phyloP scores from a whole-genome alignment of 2,888 invertebrate species.

The Acanthococcus lagerstroemiae region DNA sequence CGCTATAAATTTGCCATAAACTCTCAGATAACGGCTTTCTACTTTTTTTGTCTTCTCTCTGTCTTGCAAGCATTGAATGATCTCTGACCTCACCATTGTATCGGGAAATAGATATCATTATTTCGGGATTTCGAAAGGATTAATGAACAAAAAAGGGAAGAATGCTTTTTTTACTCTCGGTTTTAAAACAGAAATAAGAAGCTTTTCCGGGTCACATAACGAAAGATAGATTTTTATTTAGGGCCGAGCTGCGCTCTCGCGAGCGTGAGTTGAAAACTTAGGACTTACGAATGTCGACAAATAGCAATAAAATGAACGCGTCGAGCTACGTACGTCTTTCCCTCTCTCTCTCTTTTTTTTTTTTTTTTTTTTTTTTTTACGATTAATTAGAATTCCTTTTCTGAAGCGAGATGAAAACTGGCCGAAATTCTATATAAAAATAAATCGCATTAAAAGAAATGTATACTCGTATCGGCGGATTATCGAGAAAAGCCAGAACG shows the following conservation, averaged over 20 bases:
- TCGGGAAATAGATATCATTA: slow-evolving; percentile 21
- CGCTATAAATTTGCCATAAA: slow-evolving; percentile 9
- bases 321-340: background rate
- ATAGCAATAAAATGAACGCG: background rate
- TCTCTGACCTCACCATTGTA: slow-evolving; percentile 11
- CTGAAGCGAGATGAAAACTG: too few relatives aligned
- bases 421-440: too few relatives aligned
- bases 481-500: background rate
- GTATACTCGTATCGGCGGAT: background rate
- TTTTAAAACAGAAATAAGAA: slow-evolving; percentile 6
- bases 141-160: slow-evolving; percentile 9
- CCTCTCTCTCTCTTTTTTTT: background rate
- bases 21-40: slow-evolving; percentile 1
- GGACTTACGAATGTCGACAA: slow-evolving; percentile 2
- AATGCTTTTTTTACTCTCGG: background rate
- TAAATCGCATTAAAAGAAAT: background rate
- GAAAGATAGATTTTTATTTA: slow-evolving; percentile 7
- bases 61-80: background rate
- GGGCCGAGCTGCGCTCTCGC: too few relatives aligned
- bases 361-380: background rate
- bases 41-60: background rate
- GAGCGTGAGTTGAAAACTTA: slow-evolving; percentile 5
- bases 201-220: slow-evolving; percentile 11
- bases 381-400: background rate
- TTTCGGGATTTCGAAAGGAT: slow-evolving; percentile 18